Conservation (phyloP, 1,140 invertebrate genomes). For the Meteorus sp. region DNA sequence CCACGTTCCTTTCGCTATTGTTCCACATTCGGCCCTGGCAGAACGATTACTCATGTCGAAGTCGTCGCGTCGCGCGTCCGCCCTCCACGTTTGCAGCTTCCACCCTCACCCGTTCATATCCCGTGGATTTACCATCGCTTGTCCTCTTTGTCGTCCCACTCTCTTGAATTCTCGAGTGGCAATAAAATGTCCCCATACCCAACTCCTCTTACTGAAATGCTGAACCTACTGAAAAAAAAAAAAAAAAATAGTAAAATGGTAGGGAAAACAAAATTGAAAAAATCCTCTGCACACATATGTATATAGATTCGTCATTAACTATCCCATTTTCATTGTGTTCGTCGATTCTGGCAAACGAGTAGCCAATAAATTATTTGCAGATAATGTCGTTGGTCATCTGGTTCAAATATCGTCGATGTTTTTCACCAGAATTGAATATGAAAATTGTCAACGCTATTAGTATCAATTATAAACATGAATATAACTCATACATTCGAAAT, state of each 20-base stretch:
- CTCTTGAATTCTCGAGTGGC: constrained; percentile 16
- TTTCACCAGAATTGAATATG: too few species aligned
- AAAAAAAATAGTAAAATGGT: neutral
- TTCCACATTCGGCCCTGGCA: constrained; percentile 7
- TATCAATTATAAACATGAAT: too few species aligned
- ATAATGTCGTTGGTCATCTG: neutral
- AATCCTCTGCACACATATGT: neutral
- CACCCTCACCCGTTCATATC: constrained; percentile 1
- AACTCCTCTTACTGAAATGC: neutral
- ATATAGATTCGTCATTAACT: constrained; percentile 23
- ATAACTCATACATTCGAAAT: too few species aligned
- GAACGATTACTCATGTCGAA: constrained; percentile 22
- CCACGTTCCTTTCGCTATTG: constrained; percentile 7
- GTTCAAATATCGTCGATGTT: neutral
- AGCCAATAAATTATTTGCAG: constrained; percentile 29
- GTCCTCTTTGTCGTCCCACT: neutral
- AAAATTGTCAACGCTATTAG: too few species aligned
- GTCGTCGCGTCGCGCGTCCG: neutral
- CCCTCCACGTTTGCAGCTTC: neutral
- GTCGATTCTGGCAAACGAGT: constrained; percentile 22
- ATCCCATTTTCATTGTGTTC: constrained; percentile 25
- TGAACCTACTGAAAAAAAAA: neutral
- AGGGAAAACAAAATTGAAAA: neutral
- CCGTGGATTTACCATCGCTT: neutral
- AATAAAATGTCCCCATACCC: constrained; percentile 10